phyloP scores from a whole-genome alignment of 2,888 invertebrate genomes.

The Pomacea canaliculata region DNA sequence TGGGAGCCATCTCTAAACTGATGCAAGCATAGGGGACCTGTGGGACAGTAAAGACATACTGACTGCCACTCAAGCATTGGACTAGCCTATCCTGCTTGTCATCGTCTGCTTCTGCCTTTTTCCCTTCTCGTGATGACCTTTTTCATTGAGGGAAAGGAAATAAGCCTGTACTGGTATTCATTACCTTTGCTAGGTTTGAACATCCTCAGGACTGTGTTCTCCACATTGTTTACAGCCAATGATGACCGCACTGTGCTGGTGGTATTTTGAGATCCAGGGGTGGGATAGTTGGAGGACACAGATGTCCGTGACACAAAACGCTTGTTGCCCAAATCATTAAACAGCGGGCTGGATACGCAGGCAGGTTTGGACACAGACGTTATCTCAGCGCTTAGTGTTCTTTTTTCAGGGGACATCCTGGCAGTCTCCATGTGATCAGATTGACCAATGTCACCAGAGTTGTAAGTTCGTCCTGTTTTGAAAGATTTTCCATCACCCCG shows the following conservation, averaged over 20 bases:
- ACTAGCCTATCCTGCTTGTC: neutral
- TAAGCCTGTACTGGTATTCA: slow-evolving; percentile 35
- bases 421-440: neutral
- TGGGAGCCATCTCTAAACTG: slow-evolving; percentile 42
- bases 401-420: neutral
- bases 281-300: slow-evolving; percentile 54
- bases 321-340: slow-evolving; percentile 22
- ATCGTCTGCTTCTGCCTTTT: neutral
- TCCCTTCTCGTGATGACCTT: slow-evolving; percentile 13
- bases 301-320: slow-evolving; percentile 56
- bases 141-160: slow-evolving; percentile 34
- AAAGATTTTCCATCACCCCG: no score
- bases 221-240: slow-evolving; percentile 54
- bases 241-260: slow-evolving; percentile 35
- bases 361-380: neutral
- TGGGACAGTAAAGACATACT: slow-evolving; percentile 36
- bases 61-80: no score
- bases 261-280: slow-evolving; percentile 35
- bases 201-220: slow-evolving; percentile 55
- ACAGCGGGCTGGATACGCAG: neutral
- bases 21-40: slow-evolving; percentile 54
- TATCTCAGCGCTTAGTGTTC: slow-evolving; percentile 8
- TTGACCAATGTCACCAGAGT: no score
- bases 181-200: slow-evolving; percentile 58
- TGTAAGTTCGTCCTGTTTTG: no score